phyloP scores from a whole-genome alignment of 1,140 invertebrate species.

The Eupristina koningsbergeri region DNA sequence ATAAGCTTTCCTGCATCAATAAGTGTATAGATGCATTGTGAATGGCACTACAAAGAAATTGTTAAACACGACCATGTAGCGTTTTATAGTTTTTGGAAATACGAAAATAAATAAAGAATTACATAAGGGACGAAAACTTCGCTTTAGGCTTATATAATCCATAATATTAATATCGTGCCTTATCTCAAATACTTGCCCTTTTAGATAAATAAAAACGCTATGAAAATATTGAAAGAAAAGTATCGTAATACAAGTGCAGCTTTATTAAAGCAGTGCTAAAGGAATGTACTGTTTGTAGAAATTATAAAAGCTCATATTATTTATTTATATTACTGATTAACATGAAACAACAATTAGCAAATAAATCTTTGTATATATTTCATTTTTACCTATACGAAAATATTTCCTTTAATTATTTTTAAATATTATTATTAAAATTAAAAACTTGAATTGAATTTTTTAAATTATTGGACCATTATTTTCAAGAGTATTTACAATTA shows the following conservation, averaged over 20 bases:
- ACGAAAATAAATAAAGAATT: background rate
- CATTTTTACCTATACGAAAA: background rate
- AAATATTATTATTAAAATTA: too few species aligned
- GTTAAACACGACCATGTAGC: slow-evolving; percentile 18
- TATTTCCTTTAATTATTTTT: background rate
- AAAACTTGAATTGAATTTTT: too few species aligned
- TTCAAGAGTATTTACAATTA: too few species aligned
- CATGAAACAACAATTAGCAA: slow-evolving; percentile 46
- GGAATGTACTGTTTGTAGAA: slow-evolving; percentile 28
- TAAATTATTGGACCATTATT: too few species aligned
- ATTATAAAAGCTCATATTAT: slow-evolving; percentile 43
- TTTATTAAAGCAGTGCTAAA: slow-evolving; percentile 44
- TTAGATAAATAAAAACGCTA: slow-evolving; percentile 21
- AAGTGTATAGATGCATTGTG: slow-evolving; percentile 35
- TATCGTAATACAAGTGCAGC: background rate
- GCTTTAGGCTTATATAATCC: slow-evolving; percentile 36
- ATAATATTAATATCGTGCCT: slow-evolving; percentile 44
- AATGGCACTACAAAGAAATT: slow-evolving; percentile 17
- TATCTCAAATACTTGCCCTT: slow-evolving; percentile 31
- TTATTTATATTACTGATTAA: slow-evolving; percentile 47
- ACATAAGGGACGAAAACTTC: slow-evolving; percentile 16
- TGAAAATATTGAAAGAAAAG: slow-evolving; percentile 6
- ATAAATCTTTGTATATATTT: slow-evolving; percentile 32
- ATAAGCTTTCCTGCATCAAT: slow-evolving; percentile 26
- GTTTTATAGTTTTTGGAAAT: slow-evolving; percentile 27